Conservation (phyloP, 2,113 vertebrate genomes). For the Onychostruthus taczanowskii region DNA sequence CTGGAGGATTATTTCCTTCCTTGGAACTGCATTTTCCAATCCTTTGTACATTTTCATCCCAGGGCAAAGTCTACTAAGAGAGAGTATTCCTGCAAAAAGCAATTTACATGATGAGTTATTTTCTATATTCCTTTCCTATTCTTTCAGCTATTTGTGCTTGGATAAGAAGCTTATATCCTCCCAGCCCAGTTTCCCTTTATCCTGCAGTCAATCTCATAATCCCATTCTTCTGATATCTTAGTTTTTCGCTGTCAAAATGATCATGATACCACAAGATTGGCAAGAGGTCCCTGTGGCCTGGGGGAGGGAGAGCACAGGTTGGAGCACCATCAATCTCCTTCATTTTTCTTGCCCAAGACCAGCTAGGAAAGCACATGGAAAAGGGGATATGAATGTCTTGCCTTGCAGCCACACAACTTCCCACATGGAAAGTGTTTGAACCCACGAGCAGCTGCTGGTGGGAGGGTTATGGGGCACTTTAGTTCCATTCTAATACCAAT, state of each 20-base stretch:
- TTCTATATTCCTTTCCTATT: constrained; percentile 44
- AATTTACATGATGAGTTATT: constrained; percentile 50
- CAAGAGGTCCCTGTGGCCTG: not conserved
- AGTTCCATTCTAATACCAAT: not conserved
- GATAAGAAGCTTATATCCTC: constrained; percentile 58
- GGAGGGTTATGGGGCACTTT: not conserved
- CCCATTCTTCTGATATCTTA: constrained; percentile 12
- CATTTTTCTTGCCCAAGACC: not conserved
- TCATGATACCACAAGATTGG: not conserved
- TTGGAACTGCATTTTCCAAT: not conserved
- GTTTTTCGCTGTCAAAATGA: not conserved
- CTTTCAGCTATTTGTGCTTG: constrained; percentile 27
- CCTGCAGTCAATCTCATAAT: constrained; percentile 50
- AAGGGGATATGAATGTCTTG: not conserved
- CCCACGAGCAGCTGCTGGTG: not conserved
- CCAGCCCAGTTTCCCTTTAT: constrained; percentile 48
- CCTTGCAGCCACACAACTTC: not conserved
- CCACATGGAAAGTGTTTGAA: not conserved
- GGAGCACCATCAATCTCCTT: not conserved
- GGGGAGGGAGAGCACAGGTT: not conserved
- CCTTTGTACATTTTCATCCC: not conserved
- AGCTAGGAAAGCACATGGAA: not conserved
- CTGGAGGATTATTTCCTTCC: not conserved
- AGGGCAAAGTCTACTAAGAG: constrained; percentile 13
- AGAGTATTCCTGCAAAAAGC: constrained; percentile 18